phyloP scores from a whole-genome alignment of 2,888 invertebrate genomes.

The Melipona beecheii region DNA sequence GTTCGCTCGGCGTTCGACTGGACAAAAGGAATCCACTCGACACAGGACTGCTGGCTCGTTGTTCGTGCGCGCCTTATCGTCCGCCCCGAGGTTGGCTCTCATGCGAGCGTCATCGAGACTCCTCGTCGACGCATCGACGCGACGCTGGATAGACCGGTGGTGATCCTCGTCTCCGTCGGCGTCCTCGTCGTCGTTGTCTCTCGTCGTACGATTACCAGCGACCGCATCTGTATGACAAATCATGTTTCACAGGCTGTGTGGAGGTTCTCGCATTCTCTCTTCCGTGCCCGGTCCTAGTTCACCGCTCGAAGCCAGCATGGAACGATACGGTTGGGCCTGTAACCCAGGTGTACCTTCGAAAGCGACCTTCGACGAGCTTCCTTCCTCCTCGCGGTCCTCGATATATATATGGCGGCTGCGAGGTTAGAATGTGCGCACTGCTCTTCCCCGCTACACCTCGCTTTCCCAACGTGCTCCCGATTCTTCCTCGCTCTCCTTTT shows the following conservation, averaged over 20 bases:
- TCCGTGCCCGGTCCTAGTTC: constrained; percentile 62
- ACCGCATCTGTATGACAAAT: constrained; percentile 80
- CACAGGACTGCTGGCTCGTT: constrained; percentile 6
- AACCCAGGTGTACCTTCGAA: constrained; percentile 34
- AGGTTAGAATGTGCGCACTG: constrained; percentile 62
- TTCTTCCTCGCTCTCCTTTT: not conserved
- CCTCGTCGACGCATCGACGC: constrained; percentile 51
- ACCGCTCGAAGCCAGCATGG: constrained; percentile 68
- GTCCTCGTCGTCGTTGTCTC: constrained; percentile 72
- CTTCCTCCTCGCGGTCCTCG: constrained; percentile 36
- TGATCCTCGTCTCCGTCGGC: constrained; percentile 62
- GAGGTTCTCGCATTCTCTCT: constrained; percentile 80
- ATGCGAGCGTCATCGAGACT: constrained; percentile 42
- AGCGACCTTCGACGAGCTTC: constrained; percentile 43
- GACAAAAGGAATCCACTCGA: constrained; percentile 11
- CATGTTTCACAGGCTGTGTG: constrained; percentile 80
- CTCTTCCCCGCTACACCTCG: constrained; percentile 5
- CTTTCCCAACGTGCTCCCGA: not conserved
- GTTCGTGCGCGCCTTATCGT: constrained; percentile 45
- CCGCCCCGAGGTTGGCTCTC: constrained; percentile 31
- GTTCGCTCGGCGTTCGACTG: constrained; percentile 19
- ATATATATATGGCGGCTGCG: constrained; percentile 42
- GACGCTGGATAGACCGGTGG: constrained; percentile 39
- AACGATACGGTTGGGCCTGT: constrained; percentile 42
- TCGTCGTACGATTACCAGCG: constrained; percentile 78